Conservation (phyloP, 2,888 invertebrate species). For the Rhabditoides inermis region DNA sequence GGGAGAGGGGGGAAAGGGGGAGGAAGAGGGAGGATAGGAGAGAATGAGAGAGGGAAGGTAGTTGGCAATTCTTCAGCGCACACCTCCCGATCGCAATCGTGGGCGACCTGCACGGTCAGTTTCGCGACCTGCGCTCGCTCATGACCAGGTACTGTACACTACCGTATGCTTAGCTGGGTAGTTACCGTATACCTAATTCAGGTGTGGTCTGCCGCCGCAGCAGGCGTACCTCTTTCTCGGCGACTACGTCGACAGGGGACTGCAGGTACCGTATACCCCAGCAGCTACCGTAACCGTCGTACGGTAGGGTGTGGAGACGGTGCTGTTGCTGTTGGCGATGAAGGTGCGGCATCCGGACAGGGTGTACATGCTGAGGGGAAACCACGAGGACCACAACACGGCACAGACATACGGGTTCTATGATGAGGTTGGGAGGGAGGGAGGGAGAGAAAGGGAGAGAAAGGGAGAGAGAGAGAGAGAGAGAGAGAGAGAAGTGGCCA, state of each 20-base stretch:
- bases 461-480: no score
- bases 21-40: no score
- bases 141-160: no score
- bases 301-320: constrained; percentile 15
- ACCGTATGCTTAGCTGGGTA: no score
- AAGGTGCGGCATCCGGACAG: constrained; percentile 32
- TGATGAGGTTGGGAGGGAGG: constrained; percentile 35
- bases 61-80: no score
- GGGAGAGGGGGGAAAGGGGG: no score
- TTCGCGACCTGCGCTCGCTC: no score
- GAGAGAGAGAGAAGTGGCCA: constrained; percentile 11
- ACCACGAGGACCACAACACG: constrained; percentile 45
- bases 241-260: constrained; percentile 26
- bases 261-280: constrained; percentile 8
- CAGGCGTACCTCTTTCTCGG: constrained; percentile 23
- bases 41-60: no score
- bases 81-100: not conserved
- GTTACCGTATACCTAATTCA: no score
- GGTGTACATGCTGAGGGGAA: constrained; percentile 31
- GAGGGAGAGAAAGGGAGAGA: no score
- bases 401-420: constrained; percentile 42
- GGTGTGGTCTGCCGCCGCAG: no score
- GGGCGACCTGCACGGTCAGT: not conserved
- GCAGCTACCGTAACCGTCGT: not conserved
- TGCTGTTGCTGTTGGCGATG: constrained; percentile 14